Base-by-base conservation (phyloP, 1,140 invertebrate species). In the Anthonomus grandis region DNA sequence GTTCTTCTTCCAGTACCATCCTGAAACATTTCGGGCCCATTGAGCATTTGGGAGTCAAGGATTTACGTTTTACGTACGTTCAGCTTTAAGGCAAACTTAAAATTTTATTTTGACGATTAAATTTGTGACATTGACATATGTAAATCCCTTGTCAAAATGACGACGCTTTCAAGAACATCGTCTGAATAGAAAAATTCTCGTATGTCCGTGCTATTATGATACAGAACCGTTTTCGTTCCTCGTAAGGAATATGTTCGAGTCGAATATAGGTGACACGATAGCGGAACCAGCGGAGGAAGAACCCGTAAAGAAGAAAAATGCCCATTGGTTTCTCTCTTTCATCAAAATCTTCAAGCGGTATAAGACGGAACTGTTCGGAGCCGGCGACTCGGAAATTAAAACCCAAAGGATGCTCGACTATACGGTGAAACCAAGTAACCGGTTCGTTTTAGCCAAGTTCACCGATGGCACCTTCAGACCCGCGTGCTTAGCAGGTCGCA, bases 381-480 rank as follows among this genome's bases (percentile, higher is more conserved):
- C 21, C 21, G 13, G 15, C 9, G 45, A 54, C 31, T 48, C 23
- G 2, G 36, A 46, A 17, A 21, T 57, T 1, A 44, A 41, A 36
- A 39, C 39, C 12, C 50, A 58, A 27, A 39, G 46, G 44, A 41
- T 50, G 25, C 22, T 47, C 4, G 55, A 58, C 36, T 58, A 51
- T 42, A 47, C 38, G 17, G 56, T 62, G 3, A 51, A 57, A 31
- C 44, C 56, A 2, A 49, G 52, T 21, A 46, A 51, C 21, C 54
- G 58, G 45, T 62, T 62, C 22, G 41, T 62, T n/a, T 46, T 62
- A 5, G 60, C 55, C 8, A 58, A 55, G 24, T 62, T 45, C 15
- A 55, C 42, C 4, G 60, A 62, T 38, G 51, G 46, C 34, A 51
- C 24, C n/a, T 62, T 48, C 22, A 18, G 60, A 18, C 60, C 55